These are phyloP conservation scores for Telmatherina bonti DNA, from an alignment of 2,797 vertebrate species.

Conservation along the genomic window DNA sequence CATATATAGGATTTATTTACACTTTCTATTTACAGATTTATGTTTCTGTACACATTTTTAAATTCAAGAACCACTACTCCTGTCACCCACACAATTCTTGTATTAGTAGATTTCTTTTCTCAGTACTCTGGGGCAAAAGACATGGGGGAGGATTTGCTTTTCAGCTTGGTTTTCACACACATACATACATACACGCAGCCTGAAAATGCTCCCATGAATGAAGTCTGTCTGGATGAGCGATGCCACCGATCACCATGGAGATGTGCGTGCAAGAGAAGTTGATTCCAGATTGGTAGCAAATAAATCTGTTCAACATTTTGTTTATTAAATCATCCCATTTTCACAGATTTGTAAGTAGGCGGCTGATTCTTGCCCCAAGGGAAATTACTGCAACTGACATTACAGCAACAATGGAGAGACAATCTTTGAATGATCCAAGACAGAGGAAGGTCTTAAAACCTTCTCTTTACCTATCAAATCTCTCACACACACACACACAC, in stretches of 20 bases:
- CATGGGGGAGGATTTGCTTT: background rate
- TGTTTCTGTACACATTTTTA: constrained; percentile 85
- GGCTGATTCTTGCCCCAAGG: constrained; percentile 40
- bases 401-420: constrained; percentile 17
- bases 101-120: constrained; percentile 48
- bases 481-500: constrained; percentile 7
- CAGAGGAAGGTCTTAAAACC: background rate
- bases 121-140: constrained; percentile 49
- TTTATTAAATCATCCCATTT: constrained; percentile 27
- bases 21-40: constrained; percentile 87
- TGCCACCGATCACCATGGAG: constrained; percentile 48
- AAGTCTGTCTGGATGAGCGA: constrained; percentile 11
- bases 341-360: background rate
- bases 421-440: background rate
- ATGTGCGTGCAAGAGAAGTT: constrained; percentile 9
- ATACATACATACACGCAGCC: constrained; percentile 43
- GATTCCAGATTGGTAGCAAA: constrained; percentile 18
- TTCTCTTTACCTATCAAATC: background rate
- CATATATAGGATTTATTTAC: constrained; percentile 89
- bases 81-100: constrained; percentile 61
- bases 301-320: constrained; percentile 18
- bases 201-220: constrained; percentile 33
- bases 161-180: constrained; percentile 33
- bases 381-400: constrained; percentile 30
- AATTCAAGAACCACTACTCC: constrained; percentile 74